Evolutionary conservation across 2,113 vertebrate genomes (phyloP).

Genomic region (Oreotrochilus melanogaster): DNA sequence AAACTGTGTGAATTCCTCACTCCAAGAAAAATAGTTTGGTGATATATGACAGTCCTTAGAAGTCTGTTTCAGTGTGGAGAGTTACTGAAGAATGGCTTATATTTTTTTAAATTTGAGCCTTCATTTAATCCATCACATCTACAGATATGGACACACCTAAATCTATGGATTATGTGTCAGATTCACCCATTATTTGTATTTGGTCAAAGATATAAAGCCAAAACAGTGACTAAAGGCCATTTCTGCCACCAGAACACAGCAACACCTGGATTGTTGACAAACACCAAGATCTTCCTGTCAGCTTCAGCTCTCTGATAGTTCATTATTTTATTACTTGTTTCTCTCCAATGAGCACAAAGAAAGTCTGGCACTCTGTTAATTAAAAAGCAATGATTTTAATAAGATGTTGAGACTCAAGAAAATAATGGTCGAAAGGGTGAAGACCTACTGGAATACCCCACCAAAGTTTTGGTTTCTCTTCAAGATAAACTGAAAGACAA

Average conservation of each 20-base stretch:
- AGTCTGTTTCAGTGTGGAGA: neutral
- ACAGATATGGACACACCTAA: fast-evolving
- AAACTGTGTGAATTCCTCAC: neutral
- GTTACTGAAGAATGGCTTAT: neutral
- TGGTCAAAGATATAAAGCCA: neutral
- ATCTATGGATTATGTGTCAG: neutral
- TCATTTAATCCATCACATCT: neutral
- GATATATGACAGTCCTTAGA: neutral
- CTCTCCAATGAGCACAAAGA: neutral
- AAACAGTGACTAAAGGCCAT: neutral
- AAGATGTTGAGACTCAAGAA: neutral
- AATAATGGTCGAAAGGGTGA: neutral
- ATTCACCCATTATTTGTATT: neutral
- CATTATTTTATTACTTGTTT: neutral
- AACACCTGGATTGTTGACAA: neutral
- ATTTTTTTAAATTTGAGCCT: neutral
- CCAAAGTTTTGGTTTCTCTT: neutral
- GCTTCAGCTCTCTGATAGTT: neutral
- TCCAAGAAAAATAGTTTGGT: neutral
- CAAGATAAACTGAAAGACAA: neutral
- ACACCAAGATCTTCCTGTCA: neutral
- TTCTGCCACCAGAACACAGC: neutral
- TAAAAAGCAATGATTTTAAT: neutral
- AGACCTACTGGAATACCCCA: neutral
- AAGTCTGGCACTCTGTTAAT: neutral